Evolutionary conservation across 2,113 vertebrate species (phyloP).

Genomic region (Mustela nigripes): DNA sequence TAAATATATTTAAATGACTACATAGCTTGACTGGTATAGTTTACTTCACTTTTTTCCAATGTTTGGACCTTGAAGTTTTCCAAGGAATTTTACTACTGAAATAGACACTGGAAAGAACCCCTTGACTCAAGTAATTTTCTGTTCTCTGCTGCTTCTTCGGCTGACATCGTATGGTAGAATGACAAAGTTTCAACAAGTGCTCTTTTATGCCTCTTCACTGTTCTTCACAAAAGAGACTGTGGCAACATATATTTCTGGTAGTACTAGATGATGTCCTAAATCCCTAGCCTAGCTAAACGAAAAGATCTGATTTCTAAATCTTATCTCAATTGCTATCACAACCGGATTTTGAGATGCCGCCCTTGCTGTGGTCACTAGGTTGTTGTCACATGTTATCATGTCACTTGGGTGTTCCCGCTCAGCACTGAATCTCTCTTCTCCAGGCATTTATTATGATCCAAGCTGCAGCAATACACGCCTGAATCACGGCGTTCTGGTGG

Average conservation of each 20-base stretch:
- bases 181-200: background rate
- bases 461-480: conserved; percentile 92
- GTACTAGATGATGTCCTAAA: background rate
- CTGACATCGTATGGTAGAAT: background rate
- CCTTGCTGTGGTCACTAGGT: background rate
- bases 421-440: background rate
- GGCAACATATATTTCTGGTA: background rate
- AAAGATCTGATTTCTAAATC: background rate
- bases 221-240: background rate
- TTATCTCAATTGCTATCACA: background rate
- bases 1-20: background rate
- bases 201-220: background rate
- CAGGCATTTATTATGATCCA: conserved; percentile 95
- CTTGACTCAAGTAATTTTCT: background rate
- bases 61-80: background rate
- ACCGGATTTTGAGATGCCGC: background rate
- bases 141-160: background rate
- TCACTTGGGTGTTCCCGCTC: background rate
- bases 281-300: background rate
- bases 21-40: background rate
- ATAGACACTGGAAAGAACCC: background rate
- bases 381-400: background rate
- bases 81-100: background rate
- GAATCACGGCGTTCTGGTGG: conserved; percentile 94
- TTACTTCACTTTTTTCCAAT: background rate